Evolutionary conservation across 92 coral and sea anemone genomes (phyloP), one percentile per base, ranked within the genome.

Genomic region (Paramuricea clavata): DNA sequence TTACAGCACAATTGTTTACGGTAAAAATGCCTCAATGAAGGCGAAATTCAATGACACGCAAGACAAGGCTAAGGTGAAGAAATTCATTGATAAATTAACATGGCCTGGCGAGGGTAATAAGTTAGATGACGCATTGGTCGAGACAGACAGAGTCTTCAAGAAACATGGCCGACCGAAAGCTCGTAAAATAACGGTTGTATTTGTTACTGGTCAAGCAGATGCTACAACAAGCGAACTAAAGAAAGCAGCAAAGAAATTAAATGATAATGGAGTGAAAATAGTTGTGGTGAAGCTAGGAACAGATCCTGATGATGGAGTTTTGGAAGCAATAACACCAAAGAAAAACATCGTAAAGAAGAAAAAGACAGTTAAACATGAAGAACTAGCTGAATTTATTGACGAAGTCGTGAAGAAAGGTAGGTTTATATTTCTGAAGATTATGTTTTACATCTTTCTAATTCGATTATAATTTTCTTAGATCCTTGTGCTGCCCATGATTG

Each of bases 191-290:
- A n/a, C 13, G 36, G 81, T 21, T 3, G 27, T 50, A 3, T 33
- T 81, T 21, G 70, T 62, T 16, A 62, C 70, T 62, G 70, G 70
- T 11, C 4, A 26, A 30, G 70, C 70, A 26, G 70, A 62, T 62
- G 34, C 70, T 62, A 62, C 70, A 12, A 62, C 70, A 62, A 62
- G 12, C 7, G 70, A 62, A 62, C 39, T 62, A 8, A 76, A 49
- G 67, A 49, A 15, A 72, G 81, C 74, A 60, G 93, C 97, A 22
- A 86, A 91, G 80, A 49, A 84, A 23, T 83, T 96, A 41, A 86
- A 89, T 56, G 88, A 93, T 35, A 89, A 69, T 60, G 92, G 91
- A 39, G 89, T 94, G 28, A 87, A 89, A 33, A 92, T 96, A 43
- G 87, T 96, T 42, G 95, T 64, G 36, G 70, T 62, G 1, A 31